Evolutionary conservation across 2,888 invertebrate genomes (phyloP), one percentile per base, ranked within the genome.

Genomic region (Boloria selene): DNA sequence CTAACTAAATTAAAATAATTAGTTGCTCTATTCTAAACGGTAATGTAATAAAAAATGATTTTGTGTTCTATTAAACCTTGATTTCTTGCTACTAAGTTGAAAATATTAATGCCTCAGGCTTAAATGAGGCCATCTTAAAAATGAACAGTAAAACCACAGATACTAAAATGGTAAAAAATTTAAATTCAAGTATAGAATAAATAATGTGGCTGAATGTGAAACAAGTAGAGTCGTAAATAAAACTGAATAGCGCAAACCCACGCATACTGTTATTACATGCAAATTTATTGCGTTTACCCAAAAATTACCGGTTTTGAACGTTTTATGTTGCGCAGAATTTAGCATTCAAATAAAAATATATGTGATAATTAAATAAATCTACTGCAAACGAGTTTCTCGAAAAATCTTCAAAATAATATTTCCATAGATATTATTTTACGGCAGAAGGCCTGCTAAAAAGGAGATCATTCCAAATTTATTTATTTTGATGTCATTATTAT

Each of bases 141-240:
- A 87, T 84, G 84, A 83, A 82, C 85, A 81, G 82, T 88, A 87
- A 87, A 87, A 83, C 59, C 59, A 73, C 78, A 77, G 64, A 67
- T 68, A 65, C 68, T 70, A 78, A 78, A 81, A 79, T 81, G 80
- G 80, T 79, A 81, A 86, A 82, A 83, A 80, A 81, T 81, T 77
- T 77, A 81, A 84, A 84, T 80, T 83, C 86, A 87, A 87, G 81
- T 81, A 83, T 84, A 85, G 85, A 89, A 88, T 84, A 88, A 87
- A 86, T 84, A 85, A 84, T 83, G 79, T 77, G 72, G 77, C 87
- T 86, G 88, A 84, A 86, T 86, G 84, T 88, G 88, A 89, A 87
- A 87, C 88, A 86, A 90, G 90, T 90, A 86, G 83, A 85, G 86
- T 87, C 89, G 85, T 91, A 90, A 90, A 91, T 89, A 90, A 89